Evolutionary conservation across 1,140 invertebrate species (phyloP).

Genomic region (Parasteatoda tepidariorum): DNA sequence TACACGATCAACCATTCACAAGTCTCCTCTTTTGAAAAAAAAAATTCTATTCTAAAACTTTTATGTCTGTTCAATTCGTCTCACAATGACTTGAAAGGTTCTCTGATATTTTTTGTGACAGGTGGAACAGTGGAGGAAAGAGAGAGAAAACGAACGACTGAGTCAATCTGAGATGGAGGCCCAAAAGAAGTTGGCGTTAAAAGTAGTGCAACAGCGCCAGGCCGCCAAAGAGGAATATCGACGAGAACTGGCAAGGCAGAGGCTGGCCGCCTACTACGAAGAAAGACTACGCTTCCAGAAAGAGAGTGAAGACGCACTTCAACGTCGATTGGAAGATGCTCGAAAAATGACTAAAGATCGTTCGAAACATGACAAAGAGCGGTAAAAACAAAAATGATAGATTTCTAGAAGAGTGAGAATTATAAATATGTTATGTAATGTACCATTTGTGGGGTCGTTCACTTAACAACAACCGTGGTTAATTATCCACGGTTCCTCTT

Average conservation of each 20-base stretch:
- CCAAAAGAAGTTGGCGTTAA: constrained; percentile 43
- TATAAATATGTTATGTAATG: no score
- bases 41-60: no score
- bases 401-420: no score
- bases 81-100: background rate
- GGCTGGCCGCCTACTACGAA: constrained; percentile 54
- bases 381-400: constrained; percentile 36
- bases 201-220: constrained; percentile 52
- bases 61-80: no score
- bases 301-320: constrained; percentile 56
- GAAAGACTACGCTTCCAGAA: constrained; percentile 55
- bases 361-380: constrained; percentile 58
- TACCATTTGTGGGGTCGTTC: no score
- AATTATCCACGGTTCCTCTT: no score
- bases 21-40: no score
- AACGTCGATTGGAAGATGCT: constrained; percentile 49
- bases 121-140: constrained; percentile 59
- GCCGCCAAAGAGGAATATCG: constrained; percentile 56
- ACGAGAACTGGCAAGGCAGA: constrained; percentile 48
- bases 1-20: no score
- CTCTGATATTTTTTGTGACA: background rate
- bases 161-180: constrained; percentile 55
- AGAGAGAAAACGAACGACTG: constrained; percentile 51
- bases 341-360: constrained; percentile 44
- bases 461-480: no score